phyloP scores from a whole-genome alignment of 2,888 invertebrate species.

The Caenorhabditis sp. region DNA sequence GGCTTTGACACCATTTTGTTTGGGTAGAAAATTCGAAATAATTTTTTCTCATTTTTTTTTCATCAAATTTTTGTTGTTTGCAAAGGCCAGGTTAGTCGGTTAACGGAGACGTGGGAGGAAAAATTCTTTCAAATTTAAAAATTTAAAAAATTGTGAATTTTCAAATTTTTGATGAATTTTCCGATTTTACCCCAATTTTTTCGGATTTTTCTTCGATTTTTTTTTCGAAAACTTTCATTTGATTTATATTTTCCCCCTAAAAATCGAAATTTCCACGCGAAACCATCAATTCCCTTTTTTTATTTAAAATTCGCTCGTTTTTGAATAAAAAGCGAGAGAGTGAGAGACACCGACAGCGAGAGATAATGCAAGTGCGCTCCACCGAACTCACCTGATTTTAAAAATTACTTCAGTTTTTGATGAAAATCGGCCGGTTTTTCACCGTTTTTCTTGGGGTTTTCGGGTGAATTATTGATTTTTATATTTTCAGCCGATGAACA shows the following conservation, averaged over 20 bases:
- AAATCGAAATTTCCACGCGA: no score
- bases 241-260: no score
- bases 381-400: not conserved
- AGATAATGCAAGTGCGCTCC: conserved; percentile 11
- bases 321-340: not conserved
- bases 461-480: not conserved
- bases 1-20: not conserved
- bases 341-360: not conserved
- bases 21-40: not conserved
- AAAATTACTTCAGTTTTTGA: not conserved
- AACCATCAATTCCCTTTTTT: no score
- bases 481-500: conserved; percentile 16
- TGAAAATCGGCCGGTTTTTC: no score
- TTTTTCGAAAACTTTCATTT: no score
- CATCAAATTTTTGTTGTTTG: no score
- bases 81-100: no score
- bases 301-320: not conserved
- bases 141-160: no score
- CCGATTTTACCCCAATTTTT: not conserved
- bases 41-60: not conserved
- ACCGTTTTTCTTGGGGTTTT: not conserved
- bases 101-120: no score
- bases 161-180: not conserved
- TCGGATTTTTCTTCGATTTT: no score
- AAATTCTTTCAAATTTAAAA: no score